Percentiles rank a stretch among this genome's conserved stretches.
phyloP scores from a whole-genome alignment of 2,888 invertebrate genomes.

The Thymelicus lineola region DNA sequence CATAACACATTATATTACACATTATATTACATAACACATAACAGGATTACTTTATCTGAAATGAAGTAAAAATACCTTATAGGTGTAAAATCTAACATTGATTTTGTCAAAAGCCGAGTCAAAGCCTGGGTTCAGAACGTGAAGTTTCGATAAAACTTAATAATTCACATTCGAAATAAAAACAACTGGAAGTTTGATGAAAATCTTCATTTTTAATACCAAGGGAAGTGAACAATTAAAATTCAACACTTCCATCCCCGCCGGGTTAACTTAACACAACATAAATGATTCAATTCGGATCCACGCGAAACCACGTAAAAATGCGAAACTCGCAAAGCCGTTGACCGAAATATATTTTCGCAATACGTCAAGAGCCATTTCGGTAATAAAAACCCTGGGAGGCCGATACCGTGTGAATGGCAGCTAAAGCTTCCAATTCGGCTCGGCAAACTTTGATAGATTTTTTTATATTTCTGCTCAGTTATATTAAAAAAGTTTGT shows the following conservation, averaged over 20 bases:
- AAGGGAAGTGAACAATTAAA: not conserved
- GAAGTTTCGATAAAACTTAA: not conserved
- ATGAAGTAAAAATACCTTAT: too few species aligned
- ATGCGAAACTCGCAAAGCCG: conserved; percentile 10
- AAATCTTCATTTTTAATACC: not conserved
- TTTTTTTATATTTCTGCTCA: conserved; percentile 46
- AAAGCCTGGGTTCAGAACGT: too few species aligned
- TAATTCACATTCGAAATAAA: not conserved
- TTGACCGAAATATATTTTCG: conserved; percentile 33
- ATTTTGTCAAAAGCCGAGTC: too few species aligned
- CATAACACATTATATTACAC: too few species aligned
- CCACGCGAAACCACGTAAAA: conserved; percentile 3
- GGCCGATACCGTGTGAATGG: conserved; percentile 35
- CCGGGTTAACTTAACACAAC: not conserved
- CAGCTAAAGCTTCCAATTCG: conserved; percentile 36
- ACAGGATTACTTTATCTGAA: too few species aligned
- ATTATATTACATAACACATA: too few species aligned
- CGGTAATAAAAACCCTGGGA: conserved; percentile 23
- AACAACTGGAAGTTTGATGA: not conserved
- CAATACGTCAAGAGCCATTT: conserved; percentile 27
- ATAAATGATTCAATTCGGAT: conserved; percentile 16
- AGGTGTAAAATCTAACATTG: too few species aligned
- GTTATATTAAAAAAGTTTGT: conserved; percentile 52
- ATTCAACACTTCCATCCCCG: not conserved
- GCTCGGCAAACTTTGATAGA: conserved; percentile 42